Conservation (phyloP, 2,113 vertebrate genomes). For the Mystacornis crossleyi region DNA sequence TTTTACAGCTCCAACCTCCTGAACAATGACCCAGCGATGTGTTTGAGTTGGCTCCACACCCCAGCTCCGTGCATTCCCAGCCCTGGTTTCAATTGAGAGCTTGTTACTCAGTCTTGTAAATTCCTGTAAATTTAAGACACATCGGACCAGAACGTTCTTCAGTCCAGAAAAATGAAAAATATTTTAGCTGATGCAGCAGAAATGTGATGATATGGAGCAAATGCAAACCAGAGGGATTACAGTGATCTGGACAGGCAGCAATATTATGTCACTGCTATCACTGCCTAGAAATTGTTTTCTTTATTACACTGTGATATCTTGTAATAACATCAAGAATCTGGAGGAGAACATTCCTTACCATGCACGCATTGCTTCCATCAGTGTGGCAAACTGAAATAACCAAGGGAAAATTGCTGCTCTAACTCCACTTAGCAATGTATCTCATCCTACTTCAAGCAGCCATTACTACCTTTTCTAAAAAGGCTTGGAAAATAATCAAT, state of each 20-base stretch:
- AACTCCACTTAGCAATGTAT: neutral
- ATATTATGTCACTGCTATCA: slow-evolving; percentile 4
- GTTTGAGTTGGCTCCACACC: neutral
- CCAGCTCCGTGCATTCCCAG: neutral
- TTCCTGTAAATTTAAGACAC: neutral
- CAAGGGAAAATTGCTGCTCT: neutral
- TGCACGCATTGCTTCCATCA: neutral
- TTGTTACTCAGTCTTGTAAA: slow-evolving; percentile 37
- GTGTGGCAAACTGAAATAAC: neutral
- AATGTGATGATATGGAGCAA: slow-evolving; percentile 22
- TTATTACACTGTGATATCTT: slow-evolving; percentile 15
- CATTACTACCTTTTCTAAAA: neutral
- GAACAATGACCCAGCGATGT: neutral
- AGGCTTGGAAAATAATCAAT: neutral
- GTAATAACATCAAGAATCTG: neutral
- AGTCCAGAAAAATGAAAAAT: slow-evolving; percentile 24
- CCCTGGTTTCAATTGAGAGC: slow-evolving; percentile 41
- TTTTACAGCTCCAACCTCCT: neutral
- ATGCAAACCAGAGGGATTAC: slow-evolving; percentile 32
- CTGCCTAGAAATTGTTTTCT: slow-evolving; percentile 17
- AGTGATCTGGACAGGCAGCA: neutral
- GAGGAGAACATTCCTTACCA: neutral
- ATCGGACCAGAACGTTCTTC: neutral
- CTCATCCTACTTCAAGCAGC: neutral
- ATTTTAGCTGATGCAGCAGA: slow-evolving; percentile 59